Evolutionary conservation across 2,888 invertebrate species (phyloP).

Genomic region (Melinaea marsaeus): DNA sequence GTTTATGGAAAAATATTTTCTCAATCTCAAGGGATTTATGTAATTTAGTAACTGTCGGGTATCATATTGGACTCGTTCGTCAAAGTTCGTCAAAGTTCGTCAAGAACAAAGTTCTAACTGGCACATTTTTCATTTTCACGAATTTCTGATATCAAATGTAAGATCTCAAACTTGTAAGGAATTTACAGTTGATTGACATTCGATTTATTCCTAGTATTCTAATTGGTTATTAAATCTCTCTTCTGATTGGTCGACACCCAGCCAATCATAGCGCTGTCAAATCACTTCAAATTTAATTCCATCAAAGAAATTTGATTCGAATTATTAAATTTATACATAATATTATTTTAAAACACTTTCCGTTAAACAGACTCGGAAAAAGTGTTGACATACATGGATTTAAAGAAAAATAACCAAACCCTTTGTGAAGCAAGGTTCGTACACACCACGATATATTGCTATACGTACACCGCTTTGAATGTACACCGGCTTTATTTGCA

Average conservation of each 20-base stretch:
- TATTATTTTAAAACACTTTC: background rate
- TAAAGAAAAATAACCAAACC: constrained; percentile 38
- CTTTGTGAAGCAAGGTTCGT: constrained; percentile 67
- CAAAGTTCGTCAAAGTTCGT: no score
- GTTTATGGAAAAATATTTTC: no score
- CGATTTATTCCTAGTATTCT: no score
- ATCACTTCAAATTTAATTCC: no score
- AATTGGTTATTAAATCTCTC: no score
- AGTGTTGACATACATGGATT: constrained; percentile 15
- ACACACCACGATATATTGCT: constrained; percentile 50
- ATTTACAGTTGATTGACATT: no score
- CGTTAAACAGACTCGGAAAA: constrained; percentile 11
- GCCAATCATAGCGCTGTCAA: no score
- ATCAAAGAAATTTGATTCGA: background rate
- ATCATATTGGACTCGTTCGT: no score
- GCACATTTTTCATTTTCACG: constrained; percentile 21
- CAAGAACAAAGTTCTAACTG: background rate
- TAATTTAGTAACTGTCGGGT: no score
- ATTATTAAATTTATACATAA: background rate
- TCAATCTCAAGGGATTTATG: no score
- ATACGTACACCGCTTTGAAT: constrained; percentile 49
- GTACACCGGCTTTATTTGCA: constrained; percentile 22
- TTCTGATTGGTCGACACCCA: no score
- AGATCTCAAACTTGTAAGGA: no score
- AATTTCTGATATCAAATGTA: constrained; percentile 17